phyloP scores from a whole-genome alignment of 2,888 invertebrate genomes.

The Brenthis hecate region DNA sequence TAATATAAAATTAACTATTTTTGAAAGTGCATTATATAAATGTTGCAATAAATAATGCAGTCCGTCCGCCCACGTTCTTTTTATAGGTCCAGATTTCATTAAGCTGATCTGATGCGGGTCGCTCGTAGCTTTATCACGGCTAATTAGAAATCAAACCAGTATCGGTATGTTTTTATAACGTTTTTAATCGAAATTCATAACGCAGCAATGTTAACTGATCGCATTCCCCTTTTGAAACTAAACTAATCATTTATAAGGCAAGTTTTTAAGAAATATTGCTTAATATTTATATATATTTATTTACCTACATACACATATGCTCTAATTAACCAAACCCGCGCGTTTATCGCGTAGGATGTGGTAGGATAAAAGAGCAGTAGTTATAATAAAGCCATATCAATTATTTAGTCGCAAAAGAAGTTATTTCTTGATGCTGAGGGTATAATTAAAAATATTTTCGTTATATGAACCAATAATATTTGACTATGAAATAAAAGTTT shows the following conservation, averaged over 20 bases:
- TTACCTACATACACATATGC: too few species aligned
- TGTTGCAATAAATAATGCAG: conserved; percentile 32
- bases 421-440: too few species aligned
- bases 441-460: too few species aligned
- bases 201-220: conserved; percentile 40
- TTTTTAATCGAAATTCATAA: conserved; percentile 51
- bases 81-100: conserved; percentile 30
- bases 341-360: too few species aligned
- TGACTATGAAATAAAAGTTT: not conserved
- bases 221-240: conserved; percentile 19
- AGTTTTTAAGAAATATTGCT: conserved; percentile 1
- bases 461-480: too few species aligned
- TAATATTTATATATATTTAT: conserved; percentile 9
- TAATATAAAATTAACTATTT: conserved; percentile 7
- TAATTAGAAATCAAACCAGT: conserved; percentile 46
- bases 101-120: conserved; percentile 23
- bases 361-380: too few species aligned
- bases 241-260: conserved; percentile 25
- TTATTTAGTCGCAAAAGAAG: too few species aligned
- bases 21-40: conserved; percentile 18
- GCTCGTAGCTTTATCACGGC: conserved; percentile 39
- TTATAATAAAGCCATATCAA: too few species aligned
- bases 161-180: conserved; percentile 35
- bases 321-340: too few species aligned
- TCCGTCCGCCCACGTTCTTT: conserved; percentile 30